Conservation (phyloP, 2,888 invertebrate genomes). For the Julus scandinavius region DNA sequence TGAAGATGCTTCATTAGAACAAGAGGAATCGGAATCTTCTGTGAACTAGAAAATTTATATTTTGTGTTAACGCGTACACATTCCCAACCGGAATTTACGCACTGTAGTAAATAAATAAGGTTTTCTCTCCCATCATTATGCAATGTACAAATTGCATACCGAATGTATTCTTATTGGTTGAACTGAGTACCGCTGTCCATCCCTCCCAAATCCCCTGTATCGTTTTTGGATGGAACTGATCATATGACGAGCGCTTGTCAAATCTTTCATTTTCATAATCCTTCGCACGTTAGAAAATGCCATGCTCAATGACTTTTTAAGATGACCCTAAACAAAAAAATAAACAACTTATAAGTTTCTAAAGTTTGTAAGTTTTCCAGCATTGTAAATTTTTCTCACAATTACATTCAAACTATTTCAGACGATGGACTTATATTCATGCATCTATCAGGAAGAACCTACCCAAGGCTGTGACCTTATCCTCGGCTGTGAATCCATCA, state of each 20-base stretch:
- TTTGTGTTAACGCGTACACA: not conserved
- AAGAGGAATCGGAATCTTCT: not conserved
- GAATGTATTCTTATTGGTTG: not conserved
- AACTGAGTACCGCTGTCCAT: not conserved
- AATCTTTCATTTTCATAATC: constrained; percentile 45
- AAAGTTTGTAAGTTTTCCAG: not conserved
- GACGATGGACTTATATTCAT: not conserved
- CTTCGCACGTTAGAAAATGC: constrained; percentile 53
- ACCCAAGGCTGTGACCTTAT: constrained; percentile 48
- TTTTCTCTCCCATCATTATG: no score
- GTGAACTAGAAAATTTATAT: not conserved
- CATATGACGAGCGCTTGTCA: constrained; percentile 37
- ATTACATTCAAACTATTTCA: no score
- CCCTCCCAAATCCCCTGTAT: constrained; percentile 50
- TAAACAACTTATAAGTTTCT: not conserved
- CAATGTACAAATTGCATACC: not conserved
- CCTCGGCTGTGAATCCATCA: constrained; percentile 42
- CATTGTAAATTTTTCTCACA: no score
- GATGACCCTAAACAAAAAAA: constrained; percentile 50
- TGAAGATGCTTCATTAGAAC: constrained; percentile 8
- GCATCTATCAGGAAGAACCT: not conserved
- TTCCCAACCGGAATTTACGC: no score
- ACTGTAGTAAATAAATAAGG: no score
- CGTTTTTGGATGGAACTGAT: constrained; percentile 52
- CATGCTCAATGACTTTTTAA: constrained; percentile 53